Evolutionary conservation across 2,888 invertebrate species (phyloP).

Genomic region (Ochropleura leucogaster): DNA sequence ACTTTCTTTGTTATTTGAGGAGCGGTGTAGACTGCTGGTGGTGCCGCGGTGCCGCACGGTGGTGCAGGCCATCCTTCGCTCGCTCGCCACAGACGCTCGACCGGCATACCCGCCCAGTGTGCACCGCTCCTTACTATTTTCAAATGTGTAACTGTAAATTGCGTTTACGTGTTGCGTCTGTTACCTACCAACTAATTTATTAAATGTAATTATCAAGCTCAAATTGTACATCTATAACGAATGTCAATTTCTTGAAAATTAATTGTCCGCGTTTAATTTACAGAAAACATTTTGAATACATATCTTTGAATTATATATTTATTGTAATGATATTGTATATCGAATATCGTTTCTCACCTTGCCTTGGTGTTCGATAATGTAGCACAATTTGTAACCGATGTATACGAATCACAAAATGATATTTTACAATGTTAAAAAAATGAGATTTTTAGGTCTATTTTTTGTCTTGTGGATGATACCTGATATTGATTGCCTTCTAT

Average conservation of each 20-base stretch:
- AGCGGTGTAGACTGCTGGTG: conserved; percentile 39
- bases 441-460: conserved; percentile 89
- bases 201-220: conserved; percentile 78
- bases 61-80: conserved; percentile 32
- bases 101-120: conserved; percentile 42
- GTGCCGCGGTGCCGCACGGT: conserved; percentile 37
- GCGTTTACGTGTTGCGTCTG: conserved; percentile 78
- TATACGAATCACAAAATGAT: conserved; percentile 89
- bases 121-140: conserved; percentile 58
- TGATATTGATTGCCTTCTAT: conserved; percentile 86
- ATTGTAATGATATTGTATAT: conserved; percentile 79
- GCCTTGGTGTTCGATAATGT: conserved; percentile 89
- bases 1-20: conserved; percentile 70
- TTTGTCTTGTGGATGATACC: conserved; percentile 83
- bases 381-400: conserved; percentile 90
- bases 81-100: conserved; percentile 25
- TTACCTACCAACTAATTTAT: conserved; percentile 79
- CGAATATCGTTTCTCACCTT: conserved; percentile 86
- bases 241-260: conserved; percentile 84
- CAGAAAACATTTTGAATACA: conserved; percentile 84
- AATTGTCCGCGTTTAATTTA: conserved; percentile 85
- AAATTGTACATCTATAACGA: conserved; percentile 83
- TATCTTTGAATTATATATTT: conserved; percentile 88
- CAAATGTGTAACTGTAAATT: conserved; percentile 70
- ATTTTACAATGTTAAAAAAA: conserved; percentile 89